These are phyloP conservation scores for Gastrophryne carolinensis DNA, from an alignment of 2,797 vertebrate genomes.

Conservation along the genomic window DNA sequence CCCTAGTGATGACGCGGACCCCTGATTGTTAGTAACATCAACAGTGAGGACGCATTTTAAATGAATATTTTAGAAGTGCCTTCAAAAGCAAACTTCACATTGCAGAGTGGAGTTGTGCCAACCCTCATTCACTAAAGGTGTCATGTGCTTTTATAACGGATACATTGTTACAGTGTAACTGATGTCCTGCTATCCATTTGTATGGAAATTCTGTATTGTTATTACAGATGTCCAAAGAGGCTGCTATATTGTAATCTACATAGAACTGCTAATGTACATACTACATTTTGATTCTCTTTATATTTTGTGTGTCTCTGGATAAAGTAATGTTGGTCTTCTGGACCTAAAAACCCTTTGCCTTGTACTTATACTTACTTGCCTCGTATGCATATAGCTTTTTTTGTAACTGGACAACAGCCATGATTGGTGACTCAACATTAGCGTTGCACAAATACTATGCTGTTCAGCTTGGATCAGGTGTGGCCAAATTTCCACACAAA, in stretches of 20 bases:
- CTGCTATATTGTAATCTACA: slow-evolving; percentile 32
- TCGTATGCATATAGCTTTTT: background rate
- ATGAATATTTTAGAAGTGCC: background rate
- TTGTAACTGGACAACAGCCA: too few relatives aligned
- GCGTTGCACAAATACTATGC: too few relatives aligned
- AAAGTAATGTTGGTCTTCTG: too few relatives aligned
- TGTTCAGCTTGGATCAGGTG: too few relatives aligned
- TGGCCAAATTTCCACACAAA: too few relatives aligned
- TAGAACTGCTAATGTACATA: too few relatives aligned
- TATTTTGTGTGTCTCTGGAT: too few relatives aligned
- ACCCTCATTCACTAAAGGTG: background rate
- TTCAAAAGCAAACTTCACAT: background rate
- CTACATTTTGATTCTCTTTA: too few relatives aligned
- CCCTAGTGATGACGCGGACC: background rate
- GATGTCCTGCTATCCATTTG: background rate
- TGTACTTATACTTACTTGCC: background rate
- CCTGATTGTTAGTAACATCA: background rate
- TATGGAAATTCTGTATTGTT: background rate
- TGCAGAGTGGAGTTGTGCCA: too few relatives aligned
- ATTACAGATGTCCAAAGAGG: too few relatives aligned
- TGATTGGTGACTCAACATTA: too few relatives aligned
- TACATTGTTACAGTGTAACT: slow-evolving; percentile 33
- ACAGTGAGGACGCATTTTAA: background rate
- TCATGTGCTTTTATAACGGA: background rate
- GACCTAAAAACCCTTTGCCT: too few relatives aligned